phyloP scores from a whole-genome alignment of 92 coral and sea anemone species.

The Actinernus sp. region DNA sequence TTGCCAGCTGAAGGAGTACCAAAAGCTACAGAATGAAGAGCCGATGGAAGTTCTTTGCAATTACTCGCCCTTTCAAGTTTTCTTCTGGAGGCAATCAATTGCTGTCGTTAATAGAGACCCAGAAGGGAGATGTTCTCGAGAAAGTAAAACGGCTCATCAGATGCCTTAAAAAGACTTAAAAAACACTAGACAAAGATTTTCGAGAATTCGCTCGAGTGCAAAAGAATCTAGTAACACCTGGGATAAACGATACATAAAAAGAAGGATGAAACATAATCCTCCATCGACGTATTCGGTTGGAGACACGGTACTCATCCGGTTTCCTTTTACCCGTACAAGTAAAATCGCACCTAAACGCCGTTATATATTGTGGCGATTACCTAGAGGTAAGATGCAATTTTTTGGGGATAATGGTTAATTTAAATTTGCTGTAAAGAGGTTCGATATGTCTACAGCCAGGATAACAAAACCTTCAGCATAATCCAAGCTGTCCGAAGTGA shows the following conservation, averaged over 20 bases:
- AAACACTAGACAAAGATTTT: neutral
- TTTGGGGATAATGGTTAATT: too few relatives aligned
- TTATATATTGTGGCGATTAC: too few relatives aligned
- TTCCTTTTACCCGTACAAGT: too few relatives aligned
- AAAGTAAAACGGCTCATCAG: neutral
- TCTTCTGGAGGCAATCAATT: slow-evolving; percentile 18
- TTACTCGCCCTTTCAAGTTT: slow-evolving; percentile 41
- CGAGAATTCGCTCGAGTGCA: slow-evolving; percentile 3
- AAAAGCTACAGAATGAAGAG: slow-evolving; percentile 39
- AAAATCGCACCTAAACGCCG: too few relatives aligned
- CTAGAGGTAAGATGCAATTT: too few relatives aligned
- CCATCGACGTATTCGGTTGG: slow-evolving; percentile 45
- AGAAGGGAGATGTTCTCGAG: slow-evolving; percentile 11
- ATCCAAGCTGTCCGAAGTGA: too few relatives aligned
- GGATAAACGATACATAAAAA: slow-evolving; percentile 30
- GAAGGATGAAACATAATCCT: slow-evolving; percentile 43
- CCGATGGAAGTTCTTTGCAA: slow-evolving; percentile 35
- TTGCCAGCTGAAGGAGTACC: slow-evolving; percentile 38
- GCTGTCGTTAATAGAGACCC: slow-evolving; percentile 4
- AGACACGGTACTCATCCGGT: slow-evolving; percentile 36
- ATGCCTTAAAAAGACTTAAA: neutral
- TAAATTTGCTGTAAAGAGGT: too few relatives aligned
- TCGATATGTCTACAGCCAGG: too few relatives aligned
- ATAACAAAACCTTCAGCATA: too few relatives aligned
- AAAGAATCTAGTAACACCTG: slow-evolving; percentile 33